phyloP scores from a whole-genome alignment of 2,888 invertebrate genomes.

The Danaus chrysippus region DNA sequence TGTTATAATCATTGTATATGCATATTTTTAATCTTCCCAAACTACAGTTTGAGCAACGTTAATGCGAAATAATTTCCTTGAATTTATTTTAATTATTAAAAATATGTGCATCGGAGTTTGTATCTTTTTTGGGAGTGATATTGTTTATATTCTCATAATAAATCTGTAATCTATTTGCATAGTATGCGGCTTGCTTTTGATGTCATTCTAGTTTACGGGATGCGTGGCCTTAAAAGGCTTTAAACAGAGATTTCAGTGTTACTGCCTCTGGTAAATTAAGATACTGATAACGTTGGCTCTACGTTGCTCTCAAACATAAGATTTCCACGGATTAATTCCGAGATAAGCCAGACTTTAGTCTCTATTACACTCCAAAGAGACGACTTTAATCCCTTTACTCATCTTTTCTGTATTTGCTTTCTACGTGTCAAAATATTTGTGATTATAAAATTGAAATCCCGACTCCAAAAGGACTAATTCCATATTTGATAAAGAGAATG shows the following conservation, averaged over 20 bases:
- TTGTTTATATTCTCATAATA: not conserved
- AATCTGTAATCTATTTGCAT: conserved; percentile 14
- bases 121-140: not conserved
- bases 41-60: not conserved
- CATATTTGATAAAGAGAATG: conserved; percentile 76
- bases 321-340: conserved; percentile 25
- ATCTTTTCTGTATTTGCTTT: conserved; percentile 57
- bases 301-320: conserved; percentile 21
- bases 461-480: conserved; percentile 65
- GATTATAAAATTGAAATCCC: conserved; percentile 55
- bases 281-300: conserved; percentile 25
- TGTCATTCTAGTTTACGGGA: conserved; percentile 35
- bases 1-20: conserved; percentile 20
- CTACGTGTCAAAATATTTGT: conserved; percentile 73
- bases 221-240: conserved; percentile 28
- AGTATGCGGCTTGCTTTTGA: conserved; percentile 37
- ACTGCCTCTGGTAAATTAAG: conserved; percentile 30
- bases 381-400: conserved; percentile 56
- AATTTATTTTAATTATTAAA: too few relatives aligned
- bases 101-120: not conserved
- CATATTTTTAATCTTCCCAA: not conserved
- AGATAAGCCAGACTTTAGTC: conserved; percentile 40
- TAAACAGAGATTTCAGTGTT: conserved; percentile 26
- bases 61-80: not conserved
- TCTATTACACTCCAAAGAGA: conserved; percentile 45